Evolutionary conservation across 2,113 vertebrate genomes (phyloP).

Genomic region (Silurus glanis): DNA sequence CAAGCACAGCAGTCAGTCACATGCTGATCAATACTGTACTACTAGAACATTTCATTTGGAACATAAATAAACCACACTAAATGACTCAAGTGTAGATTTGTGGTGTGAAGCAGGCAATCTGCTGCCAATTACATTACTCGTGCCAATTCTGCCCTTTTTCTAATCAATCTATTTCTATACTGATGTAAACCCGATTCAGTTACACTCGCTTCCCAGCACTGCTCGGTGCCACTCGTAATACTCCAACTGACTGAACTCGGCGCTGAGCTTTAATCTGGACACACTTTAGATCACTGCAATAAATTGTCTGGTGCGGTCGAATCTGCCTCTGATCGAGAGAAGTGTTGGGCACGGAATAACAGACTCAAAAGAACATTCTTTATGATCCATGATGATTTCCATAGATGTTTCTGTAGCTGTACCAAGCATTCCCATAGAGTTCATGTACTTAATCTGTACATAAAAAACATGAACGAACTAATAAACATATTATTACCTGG

Average conservation of each 20-base stretch:
- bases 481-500: not conserved
- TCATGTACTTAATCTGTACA: not conserved
- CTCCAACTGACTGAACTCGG: not conserved
- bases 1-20: not conserved
- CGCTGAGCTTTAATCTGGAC: not conserved
- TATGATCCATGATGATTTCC: not conserved
- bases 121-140: not conserved
- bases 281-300: not conserved
- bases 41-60: not conserved
- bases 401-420: not conserved
- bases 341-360: not conserved
- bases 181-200: not conserved
- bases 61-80: not conserved
- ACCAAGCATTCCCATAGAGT: not conserved
- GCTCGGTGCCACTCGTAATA: not conserved
- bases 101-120: not conserved
- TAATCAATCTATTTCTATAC: not conserved
- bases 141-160: too few relatives aligned
- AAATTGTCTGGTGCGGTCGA: not conserved
- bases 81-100: not conserved
- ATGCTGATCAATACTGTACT: not conserved
- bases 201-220: not conserved
- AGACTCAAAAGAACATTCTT: not conserved
- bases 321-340: not conserved
- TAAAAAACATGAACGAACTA: not conserved